Evolutionary conservation across 1,140 invertebrate genomes (phyloP).

Genomic region (Drosophila pachea): DNA sequence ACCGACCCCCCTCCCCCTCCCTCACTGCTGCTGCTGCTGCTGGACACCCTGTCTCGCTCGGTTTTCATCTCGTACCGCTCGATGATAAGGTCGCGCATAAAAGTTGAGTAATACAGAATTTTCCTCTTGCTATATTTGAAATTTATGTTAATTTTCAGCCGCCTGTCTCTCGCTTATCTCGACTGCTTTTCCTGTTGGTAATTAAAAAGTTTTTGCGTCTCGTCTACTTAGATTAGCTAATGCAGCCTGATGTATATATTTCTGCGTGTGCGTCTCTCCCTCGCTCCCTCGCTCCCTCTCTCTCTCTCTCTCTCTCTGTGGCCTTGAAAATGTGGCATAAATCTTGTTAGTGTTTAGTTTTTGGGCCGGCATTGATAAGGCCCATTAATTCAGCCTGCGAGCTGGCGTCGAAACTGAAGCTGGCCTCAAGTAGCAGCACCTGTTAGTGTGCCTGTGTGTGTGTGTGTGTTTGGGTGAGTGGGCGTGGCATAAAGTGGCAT

Average conservation of each 20-base stretch:
- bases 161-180: constrained; percentile 27
- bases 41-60: neutral
- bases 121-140: constrained; percentile 64
- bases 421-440: constrained; percentile 22
- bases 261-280: constrained; percentile 1
- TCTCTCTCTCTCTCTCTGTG: neutral
- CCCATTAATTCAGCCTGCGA: neutral
- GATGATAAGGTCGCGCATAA: constrained; percentile 46
- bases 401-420: too few relatives aligned
- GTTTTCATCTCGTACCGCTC: constrained; percentile 5
- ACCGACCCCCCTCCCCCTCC: neutral
- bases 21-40: constrained; percentile 11
- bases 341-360: constrained; percentile 27
- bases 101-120: constrained; percentile 41
- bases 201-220: constrained; percentile 50
- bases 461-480: neutral
- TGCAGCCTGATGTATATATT: constrained; percentile 42
- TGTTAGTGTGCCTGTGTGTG: neutral
- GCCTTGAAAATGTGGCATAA: constrained; percentile 49
- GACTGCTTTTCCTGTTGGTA: constrained; percentile 47
- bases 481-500: constrained; percentile 1
- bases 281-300: too few relatives aligned
- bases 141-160: constrained; percentile 61
- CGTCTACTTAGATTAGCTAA: constrained; percentile 61
- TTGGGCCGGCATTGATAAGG: constrained; percentile 30